phyloP scores from a whole-genome alignment of 2,797 vertebrate species.

The Pseudochirops cupreus region DNA sequence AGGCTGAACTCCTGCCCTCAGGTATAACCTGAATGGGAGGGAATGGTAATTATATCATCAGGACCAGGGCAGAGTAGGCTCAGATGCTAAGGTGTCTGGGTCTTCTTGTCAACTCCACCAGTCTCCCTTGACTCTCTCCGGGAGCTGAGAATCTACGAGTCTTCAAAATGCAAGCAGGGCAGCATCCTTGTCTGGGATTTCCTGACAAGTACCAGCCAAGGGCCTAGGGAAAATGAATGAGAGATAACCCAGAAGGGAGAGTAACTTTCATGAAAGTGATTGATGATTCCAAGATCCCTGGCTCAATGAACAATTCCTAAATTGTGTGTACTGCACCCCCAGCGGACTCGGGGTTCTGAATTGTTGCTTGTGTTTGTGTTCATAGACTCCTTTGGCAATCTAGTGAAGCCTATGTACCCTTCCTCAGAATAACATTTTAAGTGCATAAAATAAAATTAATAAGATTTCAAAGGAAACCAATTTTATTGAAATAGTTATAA shows the following conservation, averaged over 20 bases:
- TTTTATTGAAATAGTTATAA: background rate
- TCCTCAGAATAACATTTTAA: background rate
- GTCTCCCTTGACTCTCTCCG: background rate
- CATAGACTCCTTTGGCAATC: background rate
- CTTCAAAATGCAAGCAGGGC: background rate
- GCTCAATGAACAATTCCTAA: background rate
- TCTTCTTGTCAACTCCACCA: background rate
- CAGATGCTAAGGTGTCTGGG: background rate
- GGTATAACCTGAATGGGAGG: conserved; percentile 85
- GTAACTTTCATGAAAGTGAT: background rate
- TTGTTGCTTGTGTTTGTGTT: background rate
- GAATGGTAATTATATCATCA: background rate
- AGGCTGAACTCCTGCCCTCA: conserved; percentile 95
- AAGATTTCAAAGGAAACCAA: background rate
- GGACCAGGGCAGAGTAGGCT: background rate
- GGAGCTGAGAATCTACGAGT: background rate
- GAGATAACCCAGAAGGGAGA: background rate
- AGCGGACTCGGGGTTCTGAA: background rate
- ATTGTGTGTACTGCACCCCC: background rate
- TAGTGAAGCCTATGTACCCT: background rate
- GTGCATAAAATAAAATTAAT: background rate
- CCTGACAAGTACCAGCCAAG: background rate
- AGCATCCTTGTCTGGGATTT: background rate
- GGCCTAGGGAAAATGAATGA: background rate
- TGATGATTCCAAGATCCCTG: background rate